Evolutionary conservation across 37 sponge, comb jelly and placozoan genomes (phyloP).

Genomic region (Eunapius fragilis): DNA sequence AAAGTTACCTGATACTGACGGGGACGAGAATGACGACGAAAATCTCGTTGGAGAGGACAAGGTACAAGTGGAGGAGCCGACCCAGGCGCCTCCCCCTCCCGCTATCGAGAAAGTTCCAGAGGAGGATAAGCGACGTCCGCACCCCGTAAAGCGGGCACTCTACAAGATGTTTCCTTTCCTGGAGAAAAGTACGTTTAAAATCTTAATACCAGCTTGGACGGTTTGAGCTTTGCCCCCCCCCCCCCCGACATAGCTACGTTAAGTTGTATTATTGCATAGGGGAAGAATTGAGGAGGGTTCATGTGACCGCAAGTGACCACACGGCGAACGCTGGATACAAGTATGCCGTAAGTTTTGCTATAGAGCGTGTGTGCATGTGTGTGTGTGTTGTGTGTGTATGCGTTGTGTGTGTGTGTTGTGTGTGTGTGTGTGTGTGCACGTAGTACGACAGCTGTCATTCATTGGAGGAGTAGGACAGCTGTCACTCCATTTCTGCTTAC

Average conservation of each 20-base stretch:
- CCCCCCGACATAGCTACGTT: too few species aligned
- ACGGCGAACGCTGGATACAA: conserved; percentile 57
- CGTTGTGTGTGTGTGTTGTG: too few species aligned
- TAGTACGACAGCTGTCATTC: too few species aligned
- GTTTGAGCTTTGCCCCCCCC: background rate
- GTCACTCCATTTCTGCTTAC: too few species aligned
- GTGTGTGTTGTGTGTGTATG: background rate
- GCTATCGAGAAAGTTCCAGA: background rate
- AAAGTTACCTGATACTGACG: background rate
- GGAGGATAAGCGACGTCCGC: background rate
- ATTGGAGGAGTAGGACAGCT: too few species aligned
- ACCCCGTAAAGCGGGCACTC: background rate
- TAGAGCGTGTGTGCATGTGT: background rate
- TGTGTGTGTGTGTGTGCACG: too few species aligned
- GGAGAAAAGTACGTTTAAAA: background rate
- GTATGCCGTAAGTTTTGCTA: conserved; percentile 64
- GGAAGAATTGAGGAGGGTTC: conserved; percentile 52
- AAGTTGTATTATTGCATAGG: too few species aligned
- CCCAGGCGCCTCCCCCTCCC: background rate
- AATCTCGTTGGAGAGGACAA: background rate
- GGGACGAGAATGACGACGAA: background rate
- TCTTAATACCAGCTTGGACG: background rate
- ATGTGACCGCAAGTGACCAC: conserved; percentile 57
- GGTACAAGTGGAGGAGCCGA: background rate
- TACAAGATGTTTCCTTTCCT: background rate